Percentiles rank a stretch among this genome's conserved stretches.
phyloP scores from a whole-genome alignment of 1,140 invertebrate species.

The Akabosia matsudoensis region DNA sequence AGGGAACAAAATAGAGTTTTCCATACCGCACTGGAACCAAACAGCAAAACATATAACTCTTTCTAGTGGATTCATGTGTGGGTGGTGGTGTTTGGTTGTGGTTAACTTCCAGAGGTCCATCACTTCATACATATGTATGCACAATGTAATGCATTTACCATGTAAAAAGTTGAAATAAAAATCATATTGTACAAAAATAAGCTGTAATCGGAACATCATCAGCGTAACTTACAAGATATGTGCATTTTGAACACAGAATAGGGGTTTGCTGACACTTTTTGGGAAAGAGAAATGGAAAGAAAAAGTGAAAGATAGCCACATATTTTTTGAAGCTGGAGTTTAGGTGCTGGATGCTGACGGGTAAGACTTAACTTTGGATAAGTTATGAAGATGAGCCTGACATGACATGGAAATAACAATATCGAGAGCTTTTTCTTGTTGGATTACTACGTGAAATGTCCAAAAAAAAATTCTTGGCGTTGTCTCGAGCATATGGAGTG shows the following conservation, averaged over 20 bases:
- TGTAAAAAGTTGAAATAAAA: not conserved
- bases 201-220: too few relatives aligned
- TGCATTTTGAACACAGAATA: too few relatives aligned
- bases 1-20: too few relatives aligned
- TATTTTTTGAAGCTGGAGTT: too few relatives aligned
- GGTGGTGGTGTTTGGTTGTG: not conserved
- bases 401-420: not conserved
- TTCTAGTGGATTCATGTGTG: too few relatives aligned
- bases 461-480: too few relatives aligned
- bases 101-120: not conserved
- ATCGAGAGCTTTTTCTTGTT: conserved; percentile 1
- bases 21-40: too few relatives aligned
- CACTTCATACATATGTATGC: not conserved
- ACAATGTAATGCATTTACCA: not conserved
- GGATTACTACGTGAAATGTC: not conserved
- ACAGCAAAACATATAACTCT: too few relatives aligned
- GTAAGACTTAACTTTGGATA: not conserved
- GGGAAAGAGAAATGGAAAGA: not conserved
- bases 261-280: not conserved
- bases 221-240: too few relatives aligned
- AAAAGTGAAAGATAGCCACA: not conserved
- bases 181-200: not conserved
- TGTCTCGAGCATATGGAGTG: too few relatives aligned
- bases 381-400: too few relatives aligned
- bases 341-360: not conserved